These are phyloP conservation scores for Ivindomyrus marchei DNA, from an alignment of 2,113 vertebrate species.

Conservation along the genomic window DNA sequence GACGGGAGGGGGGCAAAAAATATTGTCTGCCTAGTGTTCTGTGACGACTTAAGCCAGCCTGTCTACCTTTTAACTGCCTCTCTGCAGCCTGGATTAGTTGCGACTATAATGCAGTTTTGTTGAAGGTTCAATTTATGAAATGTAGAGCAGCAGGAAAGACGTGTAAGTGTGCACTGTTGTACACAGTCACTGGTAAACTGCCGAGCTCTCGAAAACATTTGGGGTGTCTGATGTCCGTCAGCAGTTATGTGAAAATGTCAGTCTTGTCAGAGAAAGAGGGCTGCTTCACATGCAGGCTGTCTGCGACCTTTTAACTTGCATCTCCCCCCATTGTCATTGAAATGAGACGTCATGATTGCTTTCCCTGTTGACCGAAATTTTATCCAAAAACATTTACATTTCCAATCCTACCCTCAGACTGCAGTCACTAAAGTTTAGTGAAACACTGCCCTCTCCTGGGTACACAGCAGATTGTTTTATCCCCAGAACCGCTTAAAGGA, in stretches of 20 bases:
- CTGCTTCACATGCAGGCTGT: neutral
- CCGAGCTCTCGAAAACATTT: neutral
- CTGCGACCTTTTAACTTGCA: neutral
- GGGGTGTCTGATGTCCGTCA: neutral
- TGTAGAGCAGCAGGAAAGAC: neutral
- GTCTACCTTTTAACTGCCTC: neutral
- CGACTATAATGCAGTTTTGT: neutral
- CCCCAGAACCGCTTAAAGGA: neutral
- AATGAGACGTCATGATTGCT: neutral
- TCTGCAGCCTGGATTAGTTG: neutral
- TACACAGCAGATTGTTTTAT: neutral
- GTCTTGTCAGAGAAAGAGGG: neutral
- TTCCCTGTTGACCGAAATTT: neutral
- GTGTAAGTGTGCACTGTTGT: neutral
- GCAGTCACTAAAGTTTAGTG: neutral
- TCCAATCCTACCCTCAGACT: neutral
- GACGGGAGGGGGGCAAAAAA: neutral
- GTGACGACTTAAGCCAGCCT: neutral
- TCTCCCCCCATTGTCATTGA: neutral
- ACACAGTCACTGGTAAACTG: neutral
- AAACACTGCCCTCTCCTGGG: conserved; percentile 17
- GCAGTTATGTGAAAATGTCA: neutral
- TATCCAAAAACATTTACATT: neutral
- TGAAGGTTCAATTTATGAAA: neutral
- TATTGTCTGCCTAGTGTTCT: neutral